Evolutionary conservation across 2,797 vertebrate species (phyloP), one percentile per base, ranked within the genome.

Genomic region (Falco columbarius): DNA sequence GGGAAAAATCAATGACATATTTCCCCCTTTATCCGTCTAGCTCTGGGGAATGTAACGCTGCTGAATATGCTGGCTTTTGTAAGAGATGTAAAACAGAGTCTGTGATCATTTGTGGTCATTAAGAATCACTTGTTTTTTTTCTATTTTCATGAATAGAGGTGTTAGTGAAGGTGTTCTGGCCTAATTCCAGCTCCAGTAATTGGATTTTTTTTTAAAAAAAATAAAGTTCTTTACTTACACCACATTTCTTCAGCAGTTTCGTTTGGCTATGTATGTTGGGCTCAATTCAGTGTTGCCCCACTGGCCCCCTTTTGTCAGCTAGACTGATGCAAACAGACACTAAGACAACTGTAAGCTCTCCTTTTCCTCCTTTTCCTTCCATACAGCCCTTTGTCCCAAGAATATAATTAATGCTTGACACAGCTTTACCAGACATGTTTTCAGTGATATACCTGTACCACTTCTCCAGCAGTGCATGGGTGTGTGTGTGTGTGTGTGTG

Each of bases 91-190:
- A 96, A 96, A 87, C 90, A 96, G 92, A 83, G 90, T 63, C 83
- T 94, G 81, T 91, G 94, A 95, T 96, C 94, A 82, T 85, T 96
- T 94, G 74, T 34, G 90, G 96, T 96, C 93, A 92, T 93, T 97
- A 95, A 92, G 86, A 74, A 89, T 82, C 38, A 47, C n/a, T 81
- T 81, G 70, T 85, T 89, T 90, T 52, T 58, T 51, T 46, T 0
- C 3, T 23, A 58, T 70, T 92, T 91, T 79, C 94, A 94, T 90
- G 95, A 97, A 82, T 92, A 95, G 94, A 95, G 91, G 97, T 95
- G 95, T 96, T 97, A 95, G 88, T 93, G 95, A 95, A 95, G 94
- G 96, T 96, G 97, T 94, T 93, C 86, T 97, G 96, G 96, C 91
- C 63, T 88, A 90, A 89, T 92, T 95, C 94, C 96, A 96, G 66